Conservation (phyloP, 2,888 invertebrate species). For the Tortrix viridana region DNA sequence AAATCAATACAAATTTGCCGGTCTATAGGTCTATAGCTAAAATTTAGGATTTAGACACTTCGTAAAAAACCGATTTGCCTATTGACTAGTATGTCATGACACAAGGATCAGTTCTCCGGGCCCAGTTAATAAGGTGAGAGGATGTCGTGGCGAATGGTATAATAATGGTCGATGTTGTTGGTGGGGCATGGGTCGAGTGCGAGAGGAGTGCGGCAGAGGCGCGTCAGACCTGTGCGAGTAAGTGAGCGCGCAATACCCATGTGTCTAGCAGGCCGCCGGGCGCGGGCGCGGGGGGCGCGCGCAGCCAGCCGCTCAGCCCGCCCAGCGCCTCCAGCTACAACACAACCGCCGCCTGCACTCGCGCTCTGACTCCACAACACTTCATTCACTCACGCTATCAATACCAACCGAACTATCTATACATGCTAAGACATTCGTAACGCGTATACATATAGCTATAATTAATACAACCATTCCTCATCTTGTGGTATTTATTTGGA, state of each 20-base stretch:
- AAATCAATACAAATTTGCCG: too few relatives aligned
- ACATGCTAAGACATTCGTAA: background rate
- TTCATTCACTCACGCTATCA: conserved; percentile 18
- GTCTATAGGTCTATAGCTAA: too few relatives aligned
- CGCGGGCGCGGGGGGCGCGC: conserved; percentile 80
- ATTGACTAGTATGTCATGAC: background rate
- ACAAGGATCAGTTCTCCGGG: conserved; percentile 1
- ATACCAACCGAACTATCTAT: background rate
- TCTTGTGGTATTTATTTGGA: too few relatives aligned
- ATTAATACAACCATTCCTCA: too few relatives aligned
- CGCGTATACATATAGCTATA: too few relatives aligned
- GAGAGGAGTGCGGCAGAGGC: conserved; percentile 59
- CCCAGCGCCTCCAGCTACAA: conserved; percentile 84
- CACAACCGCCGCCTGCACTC: conserved; percentile 63
- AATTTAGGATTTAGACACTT: too few relatives aligned
- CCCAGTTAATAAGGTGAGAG: background rate
- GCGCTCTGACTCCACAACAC: conserved; percentile 41
- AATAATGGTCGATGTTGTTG: conserved; percentile 1
- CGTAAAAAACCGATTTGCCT: too few relatives aligned
- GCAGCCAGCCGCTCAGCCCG: conserved; percentile 80
- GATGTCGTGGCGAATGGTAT: conserved; percentile 12
- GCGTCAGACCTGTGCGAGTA: conserved; percentile 83
- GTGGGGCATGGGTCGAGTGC: conserved; percentile 36
- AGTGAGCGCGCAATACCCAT: conserved; percentile 85
- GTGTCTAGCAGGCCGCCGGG: conserved; percentile 77